Conservation (phyloP, 64 coral and sea anemone genomes). For the Orbicella faveolata region DNA sequence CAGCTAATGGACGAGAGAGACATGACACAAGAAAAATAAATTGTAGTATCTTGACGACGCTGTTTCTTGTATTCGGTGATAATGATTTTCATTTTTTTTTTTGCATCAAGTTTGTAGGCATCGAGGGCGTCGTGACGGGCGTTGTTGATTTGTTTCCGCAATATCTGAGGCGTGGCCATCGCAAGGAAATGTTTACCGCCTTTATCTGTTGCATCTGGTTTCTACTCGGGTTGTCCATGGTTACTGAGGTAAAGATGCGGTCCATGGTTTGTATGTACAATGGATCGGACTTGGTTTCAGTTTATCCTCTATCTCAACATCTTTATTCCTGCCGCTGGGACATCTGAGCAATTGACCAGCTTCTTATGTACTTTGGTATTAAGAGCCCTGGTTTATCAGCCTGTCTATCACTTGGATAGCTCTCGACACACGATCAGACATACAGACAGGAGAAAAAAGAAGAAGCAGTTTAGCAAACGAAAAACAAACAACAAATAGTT, state of each 20-base stretch:
- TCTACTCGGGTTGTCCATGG: conserved; percentile 56
- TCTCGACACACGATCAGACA: background rate
- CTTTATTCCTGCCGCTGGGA: too few species aligned
- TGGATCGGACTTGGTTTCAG: too few species aligned
- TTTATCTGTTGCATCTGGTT: conserved; percentile 43
- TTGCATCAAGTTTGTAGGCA: conserved; percentile 58
- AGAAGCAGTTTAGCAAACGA: too few species aligned
- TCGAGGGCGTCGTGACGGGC: conserved; percentile 64
- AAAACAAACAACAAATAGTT: too few species aligned
- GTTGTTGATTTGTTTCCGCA: conserved; percentile 58
- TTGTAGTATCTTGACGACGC: background rate
- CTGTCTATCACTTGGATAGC: too few species aligned
- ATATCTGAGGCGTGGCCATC: conserved; percentile 59
- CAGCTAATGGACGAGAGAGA: too few species aligned
- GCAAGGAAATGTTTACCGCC: conserved; percentile 67
- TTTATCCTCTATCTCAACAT: too few species aligned
- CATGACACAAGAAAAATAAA: too few species aligned
- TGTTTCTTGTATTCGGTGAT: background rate
- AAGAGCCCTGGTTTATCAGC: too few species aligned
- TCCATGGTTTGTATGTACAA: background rate
- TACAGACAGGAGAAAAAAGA: background rate
- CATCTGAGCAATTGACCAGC: too few species aligned
- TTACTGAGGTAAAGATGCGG: conserved; percentile 30
- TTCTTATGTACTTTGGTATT: too few species aligned
- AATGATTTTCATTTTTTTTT: background rate